Evolutionary conservation across 2,888 invertebrate genomes (phyloP).

Genomic region (Brachylomia viminalis): DNA sequence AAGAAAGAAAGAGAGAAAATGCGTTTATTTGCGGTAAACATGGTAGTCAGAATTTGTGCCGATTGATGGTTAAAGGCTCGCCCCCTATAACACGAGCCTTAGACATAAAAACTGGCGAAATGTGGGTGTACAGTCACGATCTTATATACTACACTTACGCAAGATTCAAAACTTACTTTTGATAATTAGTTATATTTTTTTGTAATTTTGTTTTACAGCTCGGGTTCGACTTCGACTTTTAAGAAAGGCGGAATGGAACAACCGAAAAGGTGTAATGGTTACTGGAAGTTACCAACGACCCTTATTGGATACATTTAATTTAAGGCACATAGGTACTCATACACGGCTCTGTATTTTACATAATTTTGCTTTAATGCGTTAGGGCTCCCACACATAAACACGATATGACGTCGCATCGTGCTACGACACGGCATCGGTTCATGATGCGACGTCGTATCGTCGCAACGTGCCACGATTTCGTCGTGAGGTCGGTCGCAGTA

Average conservation of each 20-base stretch:
- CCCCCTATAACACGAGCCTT: not conserved
- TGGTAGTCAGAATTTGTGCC: not conserved
- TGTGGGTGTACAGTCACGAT: not conserved
- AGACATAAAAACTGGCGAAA: not conserved
- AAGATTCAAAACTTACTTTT: not conserved
- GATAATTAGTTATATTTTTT: not conserved
- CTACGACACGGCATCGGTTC: no score
- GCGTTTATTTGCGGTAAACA: no score
- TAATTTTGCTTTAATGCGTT: not conserved
- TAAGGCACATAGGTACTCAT: not conserved
- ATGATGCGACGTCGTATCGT: no score
- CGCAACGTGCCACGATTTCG: no score
- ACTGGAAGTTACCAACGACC: not conserved
- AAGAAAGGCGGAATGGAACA: constrained; percentile 17
- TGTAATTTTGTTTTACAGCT: constrained; percentile 51
- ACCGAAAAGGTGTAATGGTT: not conserved
- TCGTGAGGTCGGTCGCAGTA: no score
- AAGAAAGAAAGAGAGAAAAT: no score
- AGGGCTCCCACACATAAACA: no score
- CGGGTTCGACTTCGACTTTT: constrained; percentile 56
- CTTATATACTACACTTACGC: not conserved
- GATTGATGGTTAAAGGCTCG: not conserved
- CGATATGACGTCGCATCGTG: no score
- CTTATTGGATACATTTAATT: constrained; percentile 9
- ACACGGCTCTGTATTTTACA: constrained; percentile 40